phyloP scores from a whole-genome alignment of 2,888 invertebrate species.

The Temnothorax rugatulus region DNA sequence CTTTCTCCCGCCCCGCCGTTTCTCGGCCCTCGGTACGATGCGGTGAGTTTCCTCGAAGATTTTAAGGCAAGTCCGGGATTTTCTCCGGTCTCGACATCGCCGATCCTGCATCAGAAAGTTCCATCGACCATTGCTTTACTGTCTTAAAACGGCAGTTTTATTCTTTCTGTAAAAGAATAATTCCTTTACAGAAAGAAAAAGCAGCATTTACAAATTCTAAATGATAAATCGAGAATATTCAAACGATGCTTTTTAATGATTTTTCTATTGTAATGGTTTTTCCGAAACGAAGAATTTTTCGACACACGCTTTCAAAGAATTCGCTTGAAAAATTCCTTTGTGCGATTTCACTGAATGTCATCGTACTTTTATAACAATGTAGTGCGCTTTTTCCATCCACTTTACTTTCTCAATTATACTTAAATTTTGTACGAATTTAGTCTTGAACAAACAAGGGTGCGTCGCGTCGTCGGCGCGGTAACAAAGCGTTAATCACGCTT shows the following conservation, averaged over 20 bases:
- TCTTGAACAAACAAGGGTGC: constrained; percentile 20
- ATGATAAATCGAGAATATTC: background rate
- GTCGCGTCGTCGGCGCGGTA: background rate
- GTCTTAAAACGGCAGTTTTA: background rate
- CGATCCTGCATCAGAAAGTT: constrained; percentile 46
- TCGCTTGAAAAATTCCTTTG: too few species aligned
- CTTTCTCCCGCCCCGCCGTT: constrained; percentile 36
- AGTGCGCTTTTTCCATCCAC: background rate
- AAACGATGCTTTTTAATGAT: background rate
- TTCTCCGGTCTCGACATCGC: constrained; percentile 30
- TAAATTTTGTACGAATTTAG: constrained; percentile 3
- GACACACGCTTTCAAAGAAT: background rate
- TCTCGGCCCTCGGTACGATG: constrained; percentile 57
- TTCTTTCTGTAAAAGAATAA: too few species aligned
- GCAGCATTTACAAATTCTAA: background rate
- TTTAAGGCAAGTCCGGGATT: constrained; percentile 59
- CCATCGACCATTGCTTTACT: constrained; percentile 41
- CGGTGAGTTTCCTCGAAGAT: constrained; percentile 67
- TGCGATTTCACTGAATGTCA: background rate
- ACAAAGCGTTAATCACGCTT: constrained; percentile 25
- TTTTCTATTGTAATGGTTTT: background rate
- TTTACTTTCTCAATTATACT: background rate
- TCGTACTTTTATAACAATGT: background rate
- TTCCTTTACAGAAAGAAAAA: background rate
- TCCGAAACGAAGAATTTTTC: background rate